These are phyloP conservation scores for Tenthredo amoena DNA, from an alignment of 2,888 invertebrate genomes.

Conservation along the genomic window DNA sequence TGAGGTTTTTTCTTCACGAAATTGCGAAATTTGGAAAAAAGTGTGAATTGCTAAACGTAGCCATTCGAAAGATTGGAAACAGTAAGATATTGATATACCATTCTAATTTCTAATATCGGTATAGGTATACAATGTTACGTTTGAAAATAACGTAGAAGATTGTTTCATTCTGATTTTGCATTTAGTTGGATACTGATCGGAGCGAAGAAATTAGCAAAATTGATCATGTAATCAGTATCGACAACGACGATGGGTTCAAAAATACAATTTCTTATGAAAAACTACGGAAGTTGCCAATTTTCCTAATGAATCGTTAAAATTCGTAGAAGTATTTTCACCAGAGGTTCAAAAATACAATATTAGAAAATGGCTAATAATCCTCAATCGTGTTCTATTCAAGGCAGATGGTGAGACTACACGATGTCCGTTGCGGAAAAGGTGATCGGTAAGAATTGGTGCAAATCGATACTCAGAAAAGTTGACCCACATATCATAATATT, in stretches of 20 bases:
- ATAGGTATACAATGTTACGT: too few species aligned
- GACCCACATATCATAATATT: not conserved
- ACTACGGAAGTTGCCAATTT: too few species aligned
- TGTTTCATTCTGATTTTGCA: not conserved
- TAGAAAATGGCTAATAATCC: not conserved
- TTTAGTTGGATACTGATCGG: not conserved
- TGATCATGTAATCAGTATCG: not conserved
- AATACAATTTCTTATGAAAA: too few species aligned
- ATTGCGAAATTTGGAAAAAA: too few species aligned
- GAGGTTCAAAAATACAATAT: not conserved
- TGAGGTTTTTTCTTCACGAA: too few species aligned
- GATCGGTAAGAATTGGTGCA: constrained; percentile 17
- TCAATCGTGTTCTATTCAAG: not conserved
- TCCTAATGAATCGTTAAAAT: too few species aligned
- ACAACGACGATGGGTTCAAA: not conserved
- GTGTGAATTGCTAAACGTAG: too few species aligned
- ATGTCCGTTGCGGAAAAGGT: not conserved
- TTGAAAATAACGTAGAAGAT: too few species aligned
- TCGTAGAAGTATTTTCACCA: too few species aligned
- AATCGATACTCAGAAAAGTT: not conserved
- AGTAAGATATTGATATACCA: too few species aligned
- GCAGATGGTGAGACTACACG: not conserved
- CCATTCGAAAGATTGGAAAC: too few species aligned
- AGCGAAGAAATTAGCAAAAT: not conserved
- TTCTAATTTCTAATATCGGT: too few species aligned